A percentile compares a stretch with the other conserved stretches of the same genome.
These are phyloP conservation scores for Dasypolia templi DNA, from an alignment of 2,888 invertebrate species.

Conservation along the genomic window DNA sequence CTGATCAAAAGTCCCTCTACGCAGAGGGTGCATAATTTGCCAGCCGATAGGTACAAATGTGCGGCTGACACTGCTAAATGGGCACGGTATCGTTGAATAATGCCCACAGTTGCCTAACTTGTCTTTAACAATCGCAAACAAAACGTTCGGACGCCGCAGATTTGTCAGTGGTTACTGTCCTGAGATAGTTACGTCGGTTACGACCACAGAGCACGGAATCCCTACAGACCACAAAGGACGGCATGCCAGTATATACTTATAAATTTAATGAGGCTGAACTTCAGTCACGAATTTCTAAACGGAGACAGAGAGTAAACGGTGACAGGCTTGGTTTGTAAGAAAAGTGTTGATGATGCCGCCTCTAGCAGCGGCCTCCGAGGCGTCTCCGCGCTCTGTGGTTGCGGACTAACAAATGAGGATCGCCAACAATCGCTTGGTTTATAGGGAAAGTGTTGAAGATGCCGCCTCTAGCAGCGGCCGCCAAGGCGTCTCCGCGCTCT, in stretches of 20 bases:
- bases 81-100: constrained; percentile 84
- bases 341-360: not conserved
- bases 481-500: not conserved
- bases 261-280: not conserved
- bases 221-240: not conserved
- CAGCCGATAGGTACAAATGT: constrained; percentile 84
- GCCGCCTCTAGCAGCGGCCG: not conserved
- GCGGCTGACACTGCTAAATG: constrained; percentile 89
- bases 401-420: not conserved
- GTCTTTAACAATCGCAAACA: constrained; percentile 87
- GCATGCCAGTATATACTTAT: not conserved
- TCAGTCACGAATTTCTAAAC: no score
- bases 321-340: not conserved
- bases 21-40: constrained; percentile 66
- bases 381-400: not conserved
- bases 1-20: constrained; percentile 39
- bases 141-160: constrained; percentile 81
- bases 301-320: not conserved
- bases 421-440: not conserved
- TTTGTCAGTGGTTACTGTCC: constrained; percentile 80
- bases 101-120: constrained; percentile 81
- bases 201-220: not conserved
- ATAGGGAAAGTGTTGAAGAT: not conserved
- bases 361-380: not conserved
- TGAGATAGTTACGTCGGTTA: constrained; percentile 71